Percentiles rank a stretch among this genome's conserved stretches.
Evolutionary conservation across 2,113 vertebrate species (phyloP).

Genomic region (Sander vitreus): DNA sequence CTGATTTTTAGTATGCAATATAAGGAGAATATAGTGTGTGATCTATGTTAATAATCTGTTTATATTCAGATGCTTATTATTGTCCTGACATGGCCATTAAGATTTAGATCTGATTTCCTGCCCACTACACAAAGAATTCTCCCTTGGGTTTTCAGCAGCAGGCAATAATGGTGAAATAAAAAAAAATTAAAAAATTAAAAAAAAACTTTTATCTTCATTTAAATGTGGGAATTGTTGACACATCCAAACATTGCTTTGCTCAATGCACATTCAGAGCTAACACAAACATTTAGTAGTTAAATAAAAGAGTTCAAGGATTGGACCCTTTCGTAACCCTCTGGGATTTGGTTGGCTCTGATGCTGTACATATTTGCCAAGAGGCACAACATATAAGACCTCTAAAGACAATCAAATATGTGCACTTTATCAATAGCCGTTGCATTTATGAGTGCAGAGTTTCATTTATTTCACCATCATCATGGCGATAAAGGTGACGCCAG

Average conservation of each 20-base stretch:
- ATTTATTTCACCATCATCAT: constrained; percentile 29
- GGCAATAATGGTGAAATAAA: not conserved
- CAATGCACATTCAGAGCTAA: not conserved
- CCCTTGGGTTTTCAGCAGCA: not conserved
- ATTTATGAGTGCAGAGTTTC: constrained; percentile 17
- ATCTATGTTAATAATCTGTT: not conserved
- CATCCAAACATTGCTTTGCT: not conserved
- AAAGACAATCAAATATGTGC: not conserved
- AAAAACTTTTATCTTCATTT: not conserved
- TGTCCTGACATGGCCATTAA: not conserved
- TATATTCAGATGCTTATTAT: not conserved
- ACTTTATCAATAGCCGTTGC: not conserved
- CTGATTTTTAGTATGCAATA: not conserved
- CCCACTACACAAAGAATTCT: not conserved
- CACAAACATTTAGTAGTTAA: not conserved
- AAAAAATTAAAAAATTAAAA: too few species aligned
- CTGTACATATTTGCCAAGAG: not conserved
- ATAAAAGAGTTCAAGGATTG: not conserved
- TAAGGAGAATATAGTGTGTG: not conserved
- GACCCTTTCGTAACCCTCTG: not conserved
- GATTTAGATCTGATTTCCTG: not conserved
- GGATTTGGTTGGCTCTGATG: not conserved
- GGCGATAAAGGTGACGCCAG: not conserved
- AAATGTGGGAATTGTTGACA: not conserved
- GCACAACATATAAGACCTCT: not conserved